Base-by-base conservation (phyloP, 2,888 invertebrate species). In the Epinotia nisella region DNA sequence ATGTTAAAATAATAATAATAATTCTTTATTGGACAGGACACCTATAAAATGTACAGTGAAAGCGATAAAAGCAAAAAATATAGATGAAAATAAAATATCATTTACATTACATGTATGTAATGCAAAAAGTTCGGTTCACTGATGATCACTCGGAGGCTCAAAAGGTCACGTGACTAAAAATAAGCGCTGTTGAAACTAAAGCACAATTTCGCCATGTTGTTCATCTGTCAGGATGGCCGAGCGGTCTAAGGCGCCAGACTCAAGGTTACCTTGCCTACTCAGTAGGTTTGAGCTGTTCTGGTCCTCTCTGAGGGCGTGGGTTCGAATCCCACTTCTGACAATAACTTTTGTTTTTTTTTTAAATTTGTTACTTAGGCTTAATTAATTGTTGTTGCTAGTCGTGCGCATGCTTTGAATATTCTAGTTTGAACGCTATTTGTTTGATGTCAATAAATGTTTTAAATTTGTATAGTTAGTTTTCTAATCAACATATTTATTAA, bases 161-260 rank as follows among this genome's bases (percentile, higher is more conserved):
- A 35, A 1, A 17, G 17, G 39, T 74, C 58, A 74, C 60, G 65
- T 56, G 60, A 56, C 15, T 4, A 11, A 15, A 21, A 71, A 61
- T 64, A 21, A n/a, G 0, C 0, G 3, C 1, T 68, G 35, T 55
- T 24, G 17, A 55, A 74, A 10, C 0, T 67, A 49, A 7, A 74
- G 0, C 0, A 58, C 80, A 84, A 89, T 90, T 91, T 90, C 85
- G 55, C 0, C 7, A 0, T 0, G 0, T 0, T 0, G 0, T 0
- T 0, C 75, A 90, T 69, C 71, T 82, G 96, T 96, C 96, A 96
- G 96, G 96, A 96, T 96, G 96, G 96, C 96, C 96, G 96, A 97
- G 97, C 96, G 97, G 97, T 97, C 97, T 96, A 97, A 97, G 97
- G 97, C 97, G 97, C 92, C 93, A 93, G 93, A 93, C 93, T 93